Conservation (phyloP, 2,888 invertebrate species). For the Ceratothoa steindachneri region DNA sequence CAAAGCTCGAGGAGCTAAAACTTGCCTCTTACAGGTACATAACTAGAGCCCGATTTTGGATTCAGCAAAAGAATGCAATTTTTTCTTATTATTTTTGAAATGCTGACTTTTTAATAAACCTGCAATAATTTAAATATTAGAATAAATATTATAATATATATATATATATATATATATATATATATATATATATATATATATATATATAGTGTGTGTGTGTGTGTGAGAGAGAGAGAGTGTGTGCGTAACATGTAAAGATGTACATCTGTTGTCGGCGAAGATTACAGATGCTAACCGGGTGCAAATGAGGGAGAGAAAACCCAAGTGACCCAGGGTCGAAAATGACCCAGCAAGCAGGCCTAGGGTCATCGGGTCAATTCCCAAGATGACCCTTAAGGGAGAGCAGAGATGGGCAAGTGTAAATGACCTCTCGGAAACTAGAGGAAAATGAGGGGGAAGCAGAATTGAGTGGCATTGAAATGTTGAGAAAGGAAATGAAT, state of each 20-base stretch:
- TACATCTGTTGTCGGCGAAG: neutral
- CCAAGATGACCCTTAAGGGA: conserved; percentile 5
- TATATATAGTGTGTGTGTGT: neutral
- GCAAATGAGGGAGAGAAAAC: conserved; percentile 2
- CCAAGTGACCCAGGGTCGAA: conserved; percentile 1
- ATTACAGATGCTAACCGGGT: conserved; percentile 10
- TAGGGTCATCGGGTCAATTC: conserved; percentile 7
- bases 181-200: neutral
- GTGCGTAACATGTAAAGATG: neutral
- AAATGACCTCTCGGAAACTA: neutral
- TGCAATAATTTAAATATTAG: no score
- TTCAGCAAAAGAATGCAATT: no score
- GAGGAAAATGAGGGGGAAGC: neutral
- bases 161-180: no score
- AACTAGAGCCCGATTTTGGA: no score
- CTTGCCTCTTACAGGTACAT: no score
- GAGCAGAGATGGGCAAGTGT: conserved; percentile 8
- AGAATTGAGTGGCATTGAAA: neutral
- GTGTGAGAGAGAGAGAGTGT: neutral
- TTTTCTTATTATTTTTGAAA: no score
- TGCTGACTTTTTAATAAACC: no score
- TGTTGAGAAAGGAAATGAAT: conserved; percentile 1
- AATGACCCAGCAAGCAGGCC: neutral
- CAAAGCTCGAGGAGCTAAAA: no score
- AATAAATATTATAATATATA: no score